Evolutionary conservation across 2,888 invertebrate species (phyloP), one percentile per base, ranked within the genome.

Genomic region (Pyralis farinalis): DNA sequence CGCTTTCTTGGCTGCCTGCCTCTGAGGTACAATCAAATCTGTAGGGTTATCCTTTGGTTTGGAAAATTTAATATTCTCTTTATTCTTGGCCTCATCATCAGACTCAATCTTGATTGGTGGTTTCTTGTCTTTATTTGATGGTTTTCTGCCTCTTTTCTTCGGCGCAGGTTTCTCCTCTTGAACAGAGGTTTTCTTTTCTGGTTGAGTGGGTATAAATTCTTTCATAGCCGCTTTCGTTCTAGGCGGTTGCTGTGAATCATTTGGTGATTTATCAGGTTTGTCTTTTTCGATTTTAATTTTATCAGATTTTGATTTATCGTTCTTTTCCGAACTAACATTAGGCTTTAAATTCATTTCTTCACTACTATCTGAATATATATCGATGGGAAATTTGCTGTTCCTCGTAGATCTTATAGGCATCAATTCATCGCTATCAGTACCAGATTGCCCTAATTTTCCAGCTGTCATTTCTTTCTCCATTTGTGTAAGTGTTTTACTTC

Each of bases 1-100:
- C 0, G 97, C 97, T 69, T 96, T 97, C 72, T 96, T 97, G 16
- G 97, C 97, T 20, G 97, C 97, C 79, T 96, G 95, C 38, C 97
- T 89, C 70, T 97, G 97, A 1, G 97, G 97, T 30, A 97, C 97
- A 51, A 97, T 96, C 37, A 96, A 88, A 78, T 96, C 95, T 1
- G 95, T 93, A n/a, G 94, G 93, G 57, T 91, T 85, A 43, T 91
- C 91, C 55, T 91, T 91, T 58, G 81, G 79, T 53, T 88, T 90
- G 0, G 78, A 66, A 12, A 71, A 63, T 58, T 89, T 90, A 1
- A 78, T 65, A 49, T 85, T 89, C 58, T 90, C 89, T 63, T 90
- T 91, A 51, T 85, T 82, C 53, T 81, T 90, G 6, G 77, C 75
- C 49, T 90, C 88, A 58, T 90, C 90, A 43, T 85, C 82, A 25